Evolutionary conservation across 2,797 vertebrate species (phyloP).

Genomic region (Sebastes hubbsi): DNA sequence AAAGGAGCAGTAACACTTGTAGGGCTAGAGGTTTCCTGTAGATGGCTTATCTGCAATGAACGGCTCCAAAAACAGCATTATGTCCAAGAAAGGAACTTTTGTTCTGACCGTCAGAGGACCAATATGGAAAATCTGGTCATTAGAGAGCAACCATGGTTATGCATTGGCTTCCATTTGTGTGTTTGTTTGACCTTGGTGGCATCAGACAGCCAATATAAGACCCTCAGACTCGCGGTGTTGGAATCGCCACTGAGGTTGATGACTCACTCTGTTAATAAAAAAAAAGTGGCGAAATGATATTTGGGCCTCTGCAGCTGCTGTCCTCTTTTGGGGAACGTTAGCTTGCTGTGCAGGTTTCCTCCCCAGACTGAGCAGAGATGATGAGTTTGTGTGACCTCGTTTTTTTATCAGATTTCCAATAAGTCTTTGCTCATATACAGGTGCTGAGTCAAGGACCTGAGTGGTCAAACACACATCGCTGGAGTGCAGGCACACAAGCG

Average conservation of each 20-base stretch:
- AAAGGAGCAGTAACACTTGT: neutral
- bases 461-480: neutral
- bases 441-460: neutral
- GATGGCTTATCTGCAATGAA: neutral
- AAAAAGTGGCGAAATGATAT: constrained; percentile 37
- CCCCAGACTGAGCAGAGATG: constrained; percentile 1
- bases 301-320: constrained; percentile 8
- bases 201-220: constrained; percentile 27
- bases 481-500: no score
- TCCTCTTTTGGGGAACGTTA: constrained; percentile 7
- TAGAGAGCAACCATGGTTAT: neutral
- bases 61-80: neutral
- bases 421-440: neutral
- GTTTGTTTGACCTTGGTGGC: constrained; percentile 35
- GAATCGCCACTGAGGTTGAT: constrained; percentile 35
- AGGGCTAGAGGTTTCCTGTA: neutral
- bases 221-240: constrained; percentile 27
- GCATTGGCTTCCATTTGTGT: neutral
- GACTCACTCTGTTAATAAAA: constrained; percentile 54
- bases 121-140: neutral
- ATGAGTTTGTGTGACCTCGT: constrained; percentile 38
- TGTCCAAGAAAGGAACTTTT: no score
- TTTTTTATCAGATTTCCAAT: constrained; percentile 56
- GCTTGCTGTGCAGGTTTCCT: constrained; percentile 13
- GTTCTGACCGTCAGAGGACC: neutral